phyloP scores from a whole-genome alignment of 1,140 invertebrate species.

The Dysdera silvatica region DNA sequence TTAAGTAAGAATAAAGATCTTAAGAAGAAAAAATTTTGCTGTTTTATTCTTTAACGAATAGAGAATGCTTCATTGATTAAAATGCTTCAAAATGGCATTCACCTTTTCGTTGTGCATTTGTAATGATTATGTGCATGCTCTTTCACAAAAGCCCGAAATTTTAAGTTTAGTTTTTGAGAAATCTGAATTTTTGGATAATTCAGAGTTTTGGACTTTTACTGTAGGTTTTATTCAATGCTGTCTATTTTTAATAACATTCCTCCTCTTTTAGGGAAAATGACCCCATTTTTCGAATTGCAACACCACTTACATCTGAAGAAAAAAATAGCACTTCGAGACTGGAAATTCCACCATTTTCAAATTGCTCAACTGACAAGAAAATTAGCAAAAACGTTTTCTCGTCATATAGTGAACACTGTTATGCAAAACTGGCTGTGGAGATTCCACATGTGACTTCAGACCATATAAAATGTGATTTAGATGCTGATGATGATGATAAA shows the following conservation, averaged over 20 bases:
- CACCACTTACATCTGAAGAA: slow-evolving; percentile 60
- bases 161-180: too few species aligned
- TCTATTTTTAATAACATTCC: neutral
- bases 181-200: too few species aligned
- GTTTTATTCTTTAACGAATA: too few species aligned
- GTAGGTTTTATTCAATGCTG: too few species aligned
- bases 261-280: slow-evolving; percentile 53
- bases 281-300: slow-evolving; percentile 72
- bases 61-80: too few species aligned
- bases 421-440: neutral
- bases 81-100: too few species aligned
- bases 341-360: neutral
- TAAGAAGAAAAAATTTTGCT: too few species aligned
- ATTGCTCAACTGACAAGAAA: neutral
- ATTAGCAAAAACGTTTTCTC: neutral
- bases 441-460: neutral
- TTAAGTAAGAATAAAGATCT: too few species aligned
- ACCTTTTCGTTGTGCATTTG: too few species aligned
- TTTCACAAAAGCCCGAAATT: too few species aligned
- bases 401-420: neutral
- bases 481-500: neutral
- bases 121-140: too few species aligned
- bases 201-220: too few species aligned
- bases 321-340: slow-evolving; percentile 35
- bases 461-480: neutral